Conservation (phyloP, 2,797 vertebrate species). For the Schizopygopsis malacanthus region DNA sequence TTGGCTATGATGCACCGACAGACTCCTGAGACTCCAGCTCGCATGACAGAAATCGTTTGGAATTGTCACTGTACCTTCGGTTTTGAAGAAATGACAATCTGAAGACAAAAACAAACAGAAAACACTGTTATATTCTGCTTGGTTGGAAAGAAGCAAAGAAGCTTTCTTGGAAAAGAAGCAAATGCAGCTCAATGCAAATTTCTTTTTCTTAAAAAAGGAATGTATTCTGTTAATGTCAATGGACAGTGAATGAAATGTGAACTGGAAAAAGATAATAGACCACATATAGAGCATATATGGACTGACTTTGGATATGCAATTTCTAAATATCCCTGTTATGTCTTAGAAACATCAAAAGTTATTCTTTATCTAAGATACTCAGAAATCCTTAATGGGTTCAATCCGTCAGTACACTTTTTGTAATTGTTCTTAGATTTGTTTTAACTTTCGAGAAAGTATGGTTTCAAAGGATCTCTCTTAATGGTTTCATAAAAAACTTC, state of each 20-base stretch:
- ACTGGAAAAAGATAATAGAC: not conserved
- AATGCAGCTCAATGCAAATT: not conserved
- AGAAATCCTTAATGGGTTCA: not conserved
- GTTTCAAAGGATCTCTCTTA: not conserved
- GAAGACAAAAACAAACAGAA: slow-evolving; percentile 24
- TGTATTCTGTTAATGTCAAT: not conserved
- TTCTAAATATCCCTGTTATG: not conserved
- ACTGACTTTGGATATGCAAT: not conserved
- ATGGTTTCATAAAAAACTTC: not conserved
- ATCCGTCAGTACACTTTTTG: not conserved
- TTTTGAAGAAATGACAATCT: slow-evolving; percentile 82
- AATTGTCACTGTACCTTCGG: slow-evolving; percentile 80
- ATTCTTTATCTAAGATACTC: not conserved
- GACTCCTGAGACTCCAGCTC: slow-evolving; percentile 81
- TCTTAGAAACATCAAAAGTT: not conserved
- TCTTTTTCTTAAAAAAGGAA: not conserved
- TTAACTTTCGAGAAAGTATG: not conserved
- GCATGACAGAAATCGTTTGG: slow-evolving; percentile 74
- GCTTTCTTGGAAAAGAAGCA: not conserved
- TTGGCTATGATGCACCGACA: slow-evolving; percentile 68
- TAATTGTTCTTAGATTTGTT: slow-evolving; percentile 13
- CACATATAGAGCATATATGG: not conserved
- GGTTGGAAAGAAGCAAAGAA: not conserved
- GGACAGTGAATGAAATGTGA: slow-evolving; percentile 2
- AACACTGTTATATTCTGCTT: not conserved